Evolutionary conservation across 53 echinoderm and acorn worm genomes (phyloP).

Genomic region (Patiria pectinifera): DNA sequence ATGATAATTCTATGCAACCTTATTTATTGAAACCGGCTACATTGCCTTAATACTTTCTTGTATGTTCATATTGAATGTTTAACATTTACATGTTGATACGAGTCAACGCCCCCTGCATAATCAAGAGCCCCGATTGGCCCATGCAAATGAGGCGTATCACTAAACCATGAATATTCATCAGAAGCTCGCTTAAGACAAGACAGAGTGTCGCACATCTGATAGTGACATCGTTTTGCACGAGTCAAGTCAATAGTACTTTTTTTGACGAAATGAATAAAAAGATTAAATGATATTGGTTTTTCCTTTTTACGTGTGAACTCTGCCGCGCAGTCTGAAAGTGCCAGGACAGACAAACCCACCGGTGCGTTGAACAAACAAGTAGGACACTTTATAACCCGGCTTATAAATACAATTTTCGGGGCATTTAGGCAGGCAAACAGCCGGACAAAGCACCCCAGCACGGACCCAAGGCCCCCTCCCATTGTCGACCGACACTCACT

Average conservation of each 20-base stretch:
- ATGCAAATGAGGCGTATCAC: neutral
- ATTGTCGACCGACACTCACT: conserved; percentile 10
- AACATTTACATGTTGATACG: no score
- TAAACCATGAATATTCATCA: neutral
- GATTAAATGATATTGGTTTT: no score
- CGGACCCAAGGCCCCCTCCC: neutral
- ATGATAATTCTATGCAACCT: no score
- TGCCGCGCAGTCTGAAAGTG: neutral
- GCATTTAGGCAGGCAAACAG: conserved; percentile 18
- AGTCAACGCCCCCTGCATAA: no score
- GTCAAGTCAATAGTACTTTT: no score
- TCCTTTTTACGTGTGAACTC: neutral
- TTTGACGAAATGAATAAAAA: no score
- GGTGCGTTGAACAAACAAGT: neutral
- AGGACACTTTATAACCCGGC: neutral
- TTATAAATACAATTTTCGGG: conserved; percentile 23
- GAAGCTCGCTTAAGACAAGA: neutral
- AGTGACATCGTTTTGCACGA: no score
- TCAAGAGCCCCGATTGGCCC: neutral
- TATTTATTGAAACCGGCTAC: no score
- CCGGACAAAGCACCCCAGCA: neutral
- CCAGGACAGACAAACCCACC: no score
- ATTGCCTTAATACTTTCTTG: no score
- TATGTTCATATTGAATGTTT: no score
- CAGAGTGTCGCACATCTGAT: no score